Conservation (phyloP, 2,113 vertebrate species). For the Sinocyclocheilus grahami region DNA sequence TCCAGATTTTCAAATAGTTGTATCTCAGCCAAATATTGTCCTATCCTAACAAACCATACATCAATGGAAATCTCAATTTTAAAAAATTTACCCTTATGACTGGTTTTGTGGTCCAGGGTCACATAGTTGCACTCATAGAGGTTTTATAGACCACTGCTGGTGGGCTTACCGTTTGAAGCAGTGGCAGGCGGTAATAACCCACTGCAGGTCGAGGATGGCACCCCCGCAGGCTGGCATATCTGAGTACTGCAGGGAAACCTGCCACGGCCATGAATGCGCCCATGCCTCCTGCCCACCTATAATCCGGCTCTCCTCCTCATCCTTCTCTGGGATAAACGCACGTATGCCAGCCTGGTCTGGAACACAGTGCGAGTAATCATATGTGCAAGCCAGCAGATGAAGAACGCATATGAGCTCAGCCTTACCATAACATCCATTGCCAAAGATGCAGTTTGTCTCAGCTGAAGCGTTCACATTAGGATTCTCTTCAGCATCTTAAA, state of each 20-base stretch:
- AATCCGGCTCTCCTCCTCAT: constrained; percentile 61
- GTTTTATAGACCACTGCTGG: neutral
- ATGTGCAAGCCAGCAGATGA: neutral
- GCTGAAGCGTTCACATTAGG: neutral
- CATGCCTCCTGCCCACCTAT: constrained; percentile 73
- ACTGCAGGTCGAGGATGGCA: constrained; percentile 62
- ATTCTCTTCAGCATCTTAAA: neutral
- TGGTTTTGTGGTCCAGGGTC: no score
- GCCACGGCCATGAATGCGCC: constrained; percentile 77
- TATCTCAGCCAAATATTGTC: no score
- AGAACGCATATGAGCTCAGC: neutral
- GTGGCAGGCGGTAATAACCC: constrained; percentile 72
- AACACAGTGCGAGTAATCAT: neutral
- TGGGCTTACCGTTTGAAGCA: constrained; percentile 69
- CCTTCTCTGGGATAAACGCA: constrained; percentile 51
- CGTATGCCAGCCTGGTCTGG: constrained; percentile 66
- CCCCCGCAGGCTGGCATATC: constrained; percentile 69
- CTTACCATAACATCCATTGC: constrained; percentile 9
- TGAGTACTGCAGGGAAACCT: constrained; percentile 62
- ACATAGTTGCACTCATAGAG: neutral
- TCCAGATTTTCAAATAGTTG: no score
- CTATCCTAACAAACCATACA: no score
- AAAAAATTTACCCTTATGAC: no score
- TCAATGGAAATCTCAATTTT: no score
- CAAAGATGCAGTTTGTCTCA: constrained; percentile 12